Evolutionary conservation across 30 jellyfish, hydroid and myxozoan species (phyloP), one percentile per base, ranked within the genome.

Genomic region (Mastigias papua): DNA sequence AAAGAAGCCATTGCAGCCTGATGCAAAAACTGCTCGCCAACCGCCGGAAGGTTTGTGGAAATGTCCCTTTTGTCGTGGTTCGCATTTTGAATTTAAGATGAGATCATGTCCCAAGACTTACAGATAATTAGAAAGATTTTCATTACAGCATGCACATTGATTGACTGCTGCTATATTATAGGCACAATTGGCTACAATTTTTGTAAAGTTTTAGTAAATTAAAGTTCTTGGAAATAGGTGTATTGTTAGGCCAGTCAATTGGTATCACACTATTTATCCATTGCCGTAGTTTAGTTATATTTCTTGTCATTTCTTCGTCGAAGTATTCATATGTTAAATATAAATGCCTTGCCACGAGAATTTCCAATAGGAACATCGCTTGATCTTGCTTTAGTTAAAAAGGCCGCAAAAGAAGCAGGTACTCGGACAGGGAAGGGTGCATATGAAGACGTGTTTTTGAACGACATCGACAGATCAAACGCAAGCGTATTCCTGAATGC

Each of bases 401-500:
- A 66, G 57, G 42, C 28, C 10, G 8, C 33, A 33, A 46, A 50
- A 15, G 82, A 26, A 20, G 25, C 62, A 27, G 66, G 22, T 0
- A 23, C 57, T 2, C 22, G 27, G 21, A 65, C 73, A 2, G 48
- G 23, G 63, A 35, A 34, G 65, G 77, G 54, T 17, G 68, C n/a
- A 33, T 66, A 26, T 76, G 90, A 69, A 77, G 90, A 69, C 68
- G 1, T 28, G 19, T 37, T 1, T 19, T 27, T 78, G 30, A 70
- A 29, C 19, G 80, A 48, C n/a, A 61, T 48, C 13, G 73, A 42
- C n/a, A 86, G 13, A 66, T 32, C 19, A 3, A 78, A 22, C 8
- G 84, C 88, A 21, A 66, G 60, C 1, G 80, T 48, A 48, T 79
- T 31, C 48, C 29, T 69, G 65, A 72, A 67, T 29, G 82, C 96